Percentiles rank a stretch among this genome's conserved stretches.
phyloP scores from a whole-genome alignment of 2,113 vertebrate species.

The Origma solitaria region DNA sequence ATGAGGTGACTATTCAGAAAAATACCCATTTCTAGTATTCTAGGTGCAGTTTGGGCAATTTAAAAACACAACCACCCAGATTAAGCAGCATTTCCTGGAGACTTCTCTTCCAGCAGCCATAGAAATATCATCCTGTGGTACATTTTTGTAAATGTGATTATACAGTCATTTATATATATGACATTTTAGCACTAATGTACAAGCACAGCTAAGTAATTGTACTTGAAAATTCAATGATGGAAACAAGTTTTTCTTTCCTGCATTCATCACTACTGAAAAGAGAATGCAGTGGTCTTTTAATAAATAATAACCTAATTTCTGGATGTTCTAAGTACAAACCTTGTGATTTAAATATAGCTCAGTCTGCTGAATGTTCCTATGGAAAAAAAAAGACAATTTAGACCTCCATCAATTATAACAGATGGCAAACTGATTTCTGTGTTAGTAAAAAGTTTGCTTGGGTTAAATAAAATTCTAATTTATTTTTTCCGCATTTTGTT shows the following conservation, averaged over 20 bases:
- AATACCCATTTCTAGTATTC: neutral
- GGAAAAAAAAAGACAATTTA: neutral
- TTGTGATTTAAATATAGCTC: neutral
- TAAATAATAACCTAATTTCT: conserved; percentile 36
- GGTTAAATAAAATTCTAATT: neutral
- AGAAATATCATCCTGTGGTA: neutral
- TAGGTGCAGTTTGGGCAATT: neutral
- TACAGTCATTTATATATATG: neutral
- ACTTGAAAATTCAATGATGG: conserved; percentile 7
- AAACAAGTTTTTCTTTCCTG: conserved; percentile 7
- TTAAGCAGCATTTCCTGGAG: neutral
- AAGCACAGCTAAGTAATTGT: neutral
- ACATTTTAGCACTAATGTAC: neutral
- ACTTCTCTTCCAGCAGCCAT: neutral
- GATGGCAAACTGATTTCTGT: neutral
- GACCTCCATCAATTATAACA: neutral
- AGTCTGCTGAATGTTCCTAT: neutral
- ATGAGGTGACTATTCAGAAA: neutral
- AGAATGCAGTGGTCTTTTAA: neutral
- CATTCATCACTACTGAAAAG: neutral
- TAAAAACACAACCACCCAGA: neutral
- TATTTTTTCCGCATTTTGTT: neutral
- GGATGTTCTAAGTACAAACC: neutral
- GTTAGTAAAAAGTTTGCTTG: neutral
- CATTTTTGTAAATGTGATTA: neutral